Base-by-base conservation (phyloP, 1,140 invertebrate genomes). In the Archegozetes longisetosus region DNA sequence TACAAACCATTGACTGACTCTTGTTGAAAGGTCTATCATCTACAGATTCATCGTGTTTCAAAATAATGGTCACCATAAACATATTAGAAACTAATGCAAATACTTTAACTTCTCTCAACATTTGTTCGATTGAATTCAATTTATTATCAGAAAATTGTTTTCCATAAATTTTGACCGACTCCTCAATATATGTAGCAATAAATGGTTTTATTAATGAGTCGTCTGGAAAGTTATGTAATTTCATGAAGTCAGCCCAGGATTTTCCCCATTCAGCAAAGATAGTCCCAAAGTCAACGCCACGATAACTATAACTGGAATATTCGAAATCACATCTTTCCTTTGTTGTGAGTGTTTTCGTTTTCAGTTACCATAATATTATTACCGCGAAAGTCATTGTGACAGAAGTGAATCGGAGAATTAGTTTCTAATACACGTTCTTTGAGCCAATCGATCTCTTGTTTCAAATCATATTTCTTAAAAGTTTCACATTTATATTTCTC, bases 341-440 rank as follows among this genome's bases (percentile, higher is more conserved):
- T 17, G 17, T 17, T 40, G 27, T 52, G 4, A 52, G 6, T 6
- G 20, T 24, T 55, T 9, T 27, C n/a, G 25, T 55, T 28, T 13
- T 28, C 27, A 6, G 12, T 9, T 28, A 55, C 53, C 20, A 55
- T n/a, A 9, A 55, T 55, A 26, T 55, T 55, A 22, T 17, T 22
- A 22, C 53, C 25, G 25, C 9, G 53, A 48, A 55, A 28, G 25
- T 55, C 53, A 26, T 55, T 55, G 27, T 55, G 53, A 9, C 9
- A 55, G 25, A 55, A 55, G 12, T 48, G 6, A 48, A 23, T n/a
- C 6, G 53, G 53, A 28, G 6, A 6, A 9, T 28, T 28, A n/a
- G 25, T n/a, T 22, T 46, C n/a, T 9, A 22, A 9, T 6, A 55
- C 25, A 6, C 17, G 9, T 12, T n/a, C n/a, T 22, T 29, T 28